Evolutionary conservation across 2,888 invertebrate genomes (phyloP).

Genomic region (Tipula lateralis): DNA sequence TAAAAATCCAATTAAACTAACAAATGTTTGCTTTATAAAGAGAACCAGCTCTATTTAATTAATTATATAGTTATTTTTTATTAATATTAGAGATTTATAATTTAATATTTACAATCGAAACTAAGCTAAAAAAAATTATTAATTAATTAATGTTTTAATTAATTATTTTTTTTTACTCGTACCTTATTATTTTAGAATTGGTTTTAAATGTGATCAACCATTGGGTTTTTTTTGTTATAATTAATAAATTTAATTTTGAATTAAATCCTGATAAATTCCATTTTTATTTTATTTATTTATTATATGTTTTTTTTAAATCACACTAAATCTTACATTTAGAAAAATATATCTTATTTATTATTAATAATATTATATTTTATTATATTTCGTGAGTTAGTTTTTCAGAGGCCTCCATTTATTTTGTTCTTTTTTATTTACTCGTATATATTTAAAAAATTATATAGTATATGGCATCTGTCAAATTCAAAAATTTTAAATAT

Average conservation of each 20-base stretch:
- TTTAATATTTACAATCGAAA: background rate
- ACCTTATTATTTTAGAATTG: background rate
- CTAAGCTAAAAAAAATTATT: background rate
- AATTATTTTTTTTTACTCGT: background rate
- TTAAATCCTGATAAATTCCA: constrained; percentile 11
- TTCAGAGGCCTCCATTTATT: constrained; percentile 1
- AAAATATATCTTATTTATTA: constrained; percentile 2
- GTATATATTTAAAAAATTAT: background rate
- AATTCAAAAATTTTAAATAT: background rate
- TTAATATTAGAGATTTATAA: background rate
- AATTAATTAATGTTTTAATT: background rate
- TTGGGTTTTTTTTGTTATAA: background rate
- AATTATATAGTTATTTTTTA: background rate
- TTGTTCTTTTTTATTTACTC: background rate
- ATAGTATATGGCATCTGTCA: background rate
- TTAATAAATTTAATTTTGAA: background rate
- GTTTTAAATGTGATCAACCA: background rate
- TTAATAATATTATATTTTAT: background rate
- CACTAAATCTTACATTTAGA: constrained; percentile 8
- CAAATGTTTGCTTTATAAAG: background rate
- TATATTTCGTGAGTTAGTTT: background rate
- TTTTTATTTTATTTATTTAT: background rate
- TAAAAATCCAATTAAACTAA: background rate
- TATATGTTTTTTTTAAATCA: background rate
- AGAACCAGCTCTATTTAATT: background rate